Base-by-base conservation (phyloP, 1,140 invertebrate genomes). In the Drosophila ananassae region DNA sequence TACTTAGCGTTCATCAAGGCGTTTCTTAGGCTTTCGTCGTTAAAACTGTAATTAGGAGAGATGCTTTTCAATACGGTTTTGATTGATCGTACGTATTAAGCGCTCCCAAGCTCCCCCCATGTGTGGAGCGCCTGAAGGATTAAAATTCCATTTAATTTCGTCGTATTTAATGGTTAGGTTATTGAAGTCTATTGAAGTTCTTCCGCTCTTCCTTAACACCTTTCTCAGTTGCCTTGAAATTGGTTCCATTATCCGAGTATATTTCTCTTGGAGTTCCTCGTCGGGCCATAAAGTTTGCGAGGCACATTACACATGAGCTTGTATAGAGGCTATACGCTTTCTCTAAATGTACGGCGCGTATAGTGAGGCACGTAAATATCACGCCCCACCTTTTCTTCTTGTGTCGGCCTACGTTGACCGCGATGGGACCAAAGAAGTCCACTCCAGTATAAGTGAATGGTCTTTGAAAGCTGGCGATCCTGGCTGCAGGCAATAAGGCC, bases 141-240 rank as follows among this genome's bases (percentile, higher is more conserved):
- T 59, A 7, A 39, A 59, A 12, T 10, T 12, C 46, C 57, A 51
- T 50, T 17, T 39, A 37, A 59, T 37, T 6, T 3, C 34, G 2
- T 25, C 9, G 13, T 24, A 37, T 7, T 47, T 32, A 2, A 37
- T 48, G 10, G 21, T 22, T 1, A 28, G 25, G 13, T 51, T 17
- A 0, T 60, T 4, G 2, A 60, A 51, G 3, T 60, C 32, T 0
- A 48, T 22, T n/a, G n/a, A n/a, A n/a, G 9, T 22, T 58, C 21
- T 22, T 22, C 4, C 37, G 28, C 12, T 37, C 46, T 13, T 34
- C 32, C 2, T 25, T 37, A 7, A 41, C 46, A 2, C 8, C 6
- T 10, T 51, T 60, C n/a, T 51, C 32, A 3, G 39, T 54, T 1
- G 25, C 50, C 32, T 54, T 62, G 9, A 62, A 55, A n/a, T 63